Percentiles rank a stretch among this genome's conserved stretches.
These are phyloP conservation scores for Engystomops pustulosus DNA, from an alignment of 2,113 vertebrate species.

Conservation along the genomic window DNA sequence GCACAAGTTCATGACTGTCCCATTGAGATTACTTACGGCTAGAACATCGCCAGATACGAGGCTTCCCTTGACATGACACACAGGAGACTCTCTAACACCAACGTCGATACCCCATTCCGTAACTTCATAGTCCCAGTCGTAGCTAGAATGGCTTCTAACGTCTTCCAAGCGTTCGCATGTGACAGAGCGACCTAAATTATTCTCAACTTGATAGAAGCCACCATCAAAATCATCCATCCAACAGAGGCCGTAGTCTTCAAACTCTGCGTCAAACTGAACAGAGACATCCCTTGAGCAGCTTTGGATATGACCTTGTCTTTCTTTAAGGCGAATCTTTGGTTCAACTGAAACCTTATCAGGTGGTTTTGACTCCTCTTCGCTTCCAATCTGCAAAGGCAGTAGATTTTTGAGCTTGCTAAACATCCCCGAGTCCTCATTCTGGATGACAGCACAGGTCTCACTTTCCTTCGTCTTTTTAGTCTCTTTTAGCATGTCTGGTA, in stretches of 20 bases:
- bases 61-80: conserved; percentile 70
- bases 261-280: conserved; percentile 47
- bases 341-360: neutral
- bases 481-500: neutral
- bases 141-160: conserved; percentile 64
- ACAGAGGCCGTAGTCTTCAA: conserved; percentile 38
- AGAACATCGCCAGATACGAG: conserved; percentile 60
- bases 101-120: conserved; percentile 58
- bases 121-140: conserved; percentile 70
- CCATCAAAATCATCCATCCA: conserved; percentile 53
- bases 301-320: neutral
- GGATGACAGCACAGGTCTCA: neutral
- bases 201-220: conserved; percentile 58
- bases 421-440: neutral
- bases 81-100: conserved; percentile 61
- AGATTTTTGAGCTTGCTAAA: conserved; percentile 28
- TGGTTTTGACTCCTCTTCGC: neutral
- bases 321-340: no score
- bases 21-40: conserved; percentile 67
- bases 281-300: conserved; percentile 41
- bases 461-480: neutral
- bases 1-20: conserved; percentile 71
- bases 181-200: conserved; percentile 57
- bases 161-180: conserved; percentile 66
- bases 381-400: neutral